Evolutionary conservation across 2,888 invertebrate species (phyloP).

Genomic region (Pardosa pseudoannulata): DNA sequence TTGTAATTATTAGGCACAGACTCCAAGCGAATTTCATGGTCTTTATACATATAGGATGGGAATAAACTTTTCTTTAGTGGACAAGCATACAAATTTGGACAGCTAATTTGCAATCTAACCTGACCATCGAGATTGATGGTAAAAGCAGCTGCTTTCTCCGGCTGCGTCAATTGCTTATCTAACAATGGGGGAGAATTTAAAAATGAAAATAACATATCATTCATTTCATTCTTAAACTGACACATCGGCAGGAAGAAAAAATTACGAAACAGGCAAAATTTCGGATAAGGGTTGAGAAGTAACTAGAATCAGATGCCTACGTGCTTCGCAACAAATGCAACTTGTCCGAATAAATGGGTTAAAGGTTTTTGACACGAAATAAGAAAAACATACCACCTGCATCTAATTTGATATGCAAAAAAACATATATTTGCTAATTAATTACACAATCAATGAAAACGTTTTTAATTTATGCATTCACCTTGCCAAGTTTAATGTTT

Average conservation of each 20-base stretch:
- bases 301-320: neutral
- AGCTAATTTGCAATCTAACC: neutral
- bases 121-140: neutral
- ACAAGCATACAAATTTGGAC: neutral
- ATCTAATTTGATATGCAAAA: neutral
- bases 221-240: neutral
- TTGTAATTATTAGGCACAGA: too few species aligned
- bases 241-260: neutral
- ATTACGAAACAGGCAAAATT: neutral
- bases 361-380: neutral
- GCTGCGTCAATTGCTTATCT: neutral
- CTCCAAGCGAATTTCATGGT: too few species aligned
- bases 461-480: constrained; percentile 6
- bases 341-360: neutral
- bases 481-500: neutral
- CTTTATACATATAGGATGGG: too few species aligned
- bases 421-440: neutral
- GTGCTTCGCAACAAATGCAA: neutral
- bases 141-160: neutral
- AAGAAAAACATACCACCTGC: neutral
- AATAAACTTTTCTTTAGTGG: neutral
- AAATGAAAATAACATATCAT: neutral
- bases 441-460: neutral
- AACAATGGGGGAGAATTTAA: constrained; percentile 2
- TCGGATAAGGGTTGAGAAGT: too few species aligned